Percentiles rank a stretch among this genome's conserved stretches.
phyloP scores from a whole-genome alignment of 2,113 vertebrate species.

The Ivindomyrus marchei region DNA sequence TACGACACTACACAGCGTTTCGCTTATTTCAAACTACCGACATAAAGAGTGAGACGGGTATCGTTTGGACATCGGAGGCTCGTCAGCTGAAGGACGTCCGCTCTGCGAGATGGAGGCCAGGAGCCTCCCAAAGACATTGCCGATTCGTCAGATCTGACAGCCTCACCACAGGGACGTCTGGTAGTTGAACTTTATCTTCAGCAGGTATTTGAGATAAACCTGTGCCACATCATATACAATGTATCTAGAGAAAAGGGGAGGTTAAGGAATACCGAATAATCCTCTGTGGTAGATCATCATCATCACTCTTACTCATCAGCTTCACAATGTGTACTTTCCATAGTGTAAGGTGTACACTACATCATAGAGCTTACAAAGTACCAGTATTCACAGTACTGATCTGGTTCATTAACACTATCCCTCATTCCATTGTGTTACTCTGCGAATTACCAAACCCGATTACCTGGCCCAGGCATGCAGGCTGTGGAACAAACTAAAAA shows the following conservation, averaged over 20 bases:
- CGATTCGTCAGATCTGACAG: not conserved
- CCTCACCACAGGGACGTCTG: constrained; percentile 87
- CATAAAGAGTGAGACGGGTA: not conserved
- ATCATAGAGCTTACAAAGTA: not conserved
- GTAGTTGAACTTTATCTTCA: constrained; percentile 97
- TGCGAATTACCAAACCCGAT: not conserved
- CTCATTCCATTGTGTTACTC: not conserved
- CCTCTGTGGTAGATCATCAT: not conserved
- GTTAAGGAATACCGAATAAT: constrained; percentile 58
- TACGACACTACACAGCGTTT: not conserved
- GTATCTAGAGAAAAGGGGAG: constrained; percentile 66
- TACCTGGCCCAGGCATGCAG: not conserved
- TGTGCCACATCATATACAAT: constrained; percentile 94
- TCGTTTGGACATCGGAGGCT: not conserved
- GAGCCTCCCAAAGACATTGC: not conserved
- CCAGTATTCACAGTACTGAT: not conserved
- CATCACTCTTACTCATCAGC: not conserved
- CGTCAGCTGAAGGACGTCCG: not conserved
- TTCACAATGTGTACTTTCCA: not conserved
- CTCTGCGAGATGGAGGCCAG: not conserved
- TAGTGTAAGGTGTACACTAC: not conserved
- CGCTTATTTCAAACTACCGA: not conserved
- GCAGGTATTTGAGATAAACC: constrained; percentile 91
- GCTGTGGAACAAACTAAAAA: not conserved
- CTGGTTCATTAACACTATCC: not conserved